These are phyloP conservation scores for Sinelater perroti DNA, from an alignment of 2,888 invertebrate species.

Conservation along the genomic window DNA sequence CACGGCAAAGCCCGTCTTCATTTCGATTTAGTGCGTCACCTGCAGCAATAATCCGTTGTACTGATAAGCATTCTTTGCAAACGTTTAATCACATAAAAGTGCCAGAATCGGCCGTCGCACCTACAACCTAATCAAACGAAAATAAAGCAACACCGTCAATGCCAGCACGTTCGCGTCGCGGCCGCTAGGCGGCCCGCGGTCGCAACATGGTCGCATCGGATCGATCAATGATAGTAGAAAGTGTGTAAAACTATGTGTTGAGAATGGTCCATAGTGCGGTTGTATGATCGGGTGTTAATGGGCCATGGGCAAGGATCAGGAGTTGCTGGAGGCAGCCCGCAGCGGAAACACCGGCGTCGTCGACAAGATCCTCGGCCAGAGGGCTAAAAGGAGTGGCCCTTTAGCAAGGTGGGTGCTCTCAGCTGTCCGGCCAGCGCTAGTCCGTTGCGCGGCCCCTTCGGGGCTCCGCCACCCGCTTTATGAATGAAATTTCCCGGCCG, in stretches of 20 bases:
- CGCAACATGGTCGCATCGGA: slow-evolving; percentile 77
- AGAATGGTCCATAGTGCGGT: slow-evolving; percentile 56
- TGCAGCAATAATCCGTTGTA: no score
- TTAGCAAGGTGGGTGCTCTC: slow-evolving; percentile 80
- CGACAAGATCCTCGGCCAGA: slow-evolving; percentile 89
- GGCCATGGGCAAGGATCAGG: slow-evolving; percentile 95
- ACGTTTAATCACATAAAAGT: neutral
- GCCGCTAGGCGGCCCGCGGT: slow-evolving; percentile 63
- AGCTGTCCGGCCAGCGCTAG: slow-evolving; percentile 13
- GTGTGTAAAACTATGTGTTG: slow-evolving; percentile 61
- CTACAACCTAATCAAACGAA: slow-evolving; percentile 9
- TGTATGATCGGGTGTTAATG: slow-evolving; percentile 54
- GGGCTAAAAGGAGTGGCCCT: slow-evolving; percentile 92
- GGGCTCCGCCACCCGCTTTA: neutral
- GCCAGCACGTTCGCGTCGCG: slow-evolving; percentile 48
- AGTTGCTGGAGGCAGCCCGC: slow-evolving; percentile 93
- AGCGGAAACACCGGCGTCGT: slow-evolving; percentile 89
- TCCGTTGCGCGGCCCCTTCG: slow-evolving; percentile 6
- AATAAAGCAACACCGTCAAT: slow-evolving; percentile 40
- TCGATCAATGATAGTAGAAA: slow-evolving; percentile 78
- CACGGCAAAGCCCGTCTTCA: neutral
- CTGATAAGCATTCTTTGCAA: no score
- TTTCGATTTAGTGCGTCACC: neutral
- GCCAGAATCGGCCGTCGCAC: neutral
- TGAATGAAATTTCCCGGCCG: slow-evolving; percentile 12